Base-by-base conservation (phyloP, 2,888 invertebrate species). In the Diabrotica balteata region DNA sequence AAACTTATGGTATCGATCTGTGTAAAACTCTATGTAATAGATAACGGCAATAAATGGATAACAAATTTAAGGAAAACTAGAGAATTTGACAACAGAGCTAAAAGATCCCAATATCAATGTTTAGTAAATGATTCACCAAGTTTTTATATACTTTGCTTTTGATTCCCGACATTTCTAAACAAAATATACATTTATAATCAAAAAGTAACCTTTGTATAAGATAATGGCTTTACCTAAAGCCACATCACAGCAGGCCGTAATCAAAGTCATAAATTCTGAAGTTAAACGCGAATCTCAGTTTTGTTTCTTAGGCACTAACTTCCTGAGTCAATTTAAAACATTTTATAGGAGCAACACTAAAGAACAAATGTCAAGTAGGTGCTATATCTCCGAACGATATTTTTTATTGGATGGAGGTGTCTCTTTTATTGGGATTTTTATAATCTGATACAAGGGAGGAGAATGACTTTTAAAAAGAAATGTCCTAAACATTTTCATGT, bases 401-500 rank as follows among this genome's bases (percentile, higher is more conserved):
- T 79, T 80, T 80, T 80, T 80, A 79, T 79, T 77, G 78, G 78
- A 77, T 77, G 68, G 78, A 80, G 80, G 80, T 80, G 79, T 77
- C 78, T 79, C 78, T 80, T 80, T 80, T 80, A 80, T 80, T 79
- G 75, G 78, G 74, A 73, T 77, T 78, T 80, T 80, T 80, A 80
- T 80, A 80, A 80, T 80, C 80, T 78, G 76, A 77, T 77, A 74
- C 77, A 77, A 73, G 77, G 75, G 76, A 77, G 69, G 73, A 42
- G 67, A 77, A 78, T 75, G 79, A 80, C 80, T 80, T 80, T 79
- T 80, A 80, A 80, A 80, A 80, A 78, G 79, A 79, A 80, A 79
- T 76, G 79, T 78, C 75, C 76, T 77, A 76, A 78, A 78, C 78
- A 75, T 78, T 77, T 75, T 78, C 78, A 76, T 80, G 79, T 80